A percentile compares a stretch with the other conserved stretches of the same genome.
These are phyloP conservation scores for Ptilorrhoa leucosticta DNA, from an alignment of 2,113 vertebrate species.

Conservation along the genomic window DNA sequence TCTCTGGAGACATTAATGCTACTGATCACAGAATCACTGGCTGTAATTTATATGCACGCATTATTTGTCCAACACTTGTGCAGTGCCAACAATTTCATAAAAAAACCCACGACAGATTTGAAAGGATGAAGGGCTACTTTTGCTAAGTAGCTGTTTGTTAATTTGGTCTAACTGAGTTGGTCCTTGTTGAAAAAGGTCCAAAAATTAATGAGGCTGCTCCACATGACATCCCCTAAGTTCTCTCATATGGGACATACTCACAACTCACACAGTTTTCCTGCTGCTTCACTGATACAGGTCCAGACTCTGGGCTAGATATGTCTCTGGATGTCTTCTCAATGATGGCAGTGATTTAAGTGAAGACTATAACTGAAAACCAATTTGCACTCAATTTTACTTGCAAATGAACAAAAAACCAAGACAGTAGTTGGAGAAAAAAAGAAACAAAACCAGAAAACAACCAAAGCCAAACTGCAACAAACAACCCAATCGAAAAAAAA, in stretches of 20 bases:
- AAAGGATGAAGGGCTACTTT: background rate
- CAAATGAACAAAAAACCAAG: background rate
- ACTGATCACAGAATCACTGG: background rate
- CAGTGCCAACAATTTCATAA: background rate
- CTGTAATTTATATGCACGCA: background rate
- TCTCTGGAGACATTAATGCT: background rate
- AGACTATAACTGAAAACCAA: background rate
- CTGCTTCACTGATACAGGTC: background rate
- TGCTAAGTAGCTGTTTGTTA: background rate
- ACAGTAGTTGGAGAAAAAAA: fast-evolving
- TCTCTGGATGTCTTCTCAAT: background rate
- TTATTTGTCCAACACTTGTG: background rate
- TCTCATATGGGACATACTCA: background rate
- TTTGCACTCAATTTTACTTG: background rate
- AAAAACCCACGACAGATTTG: background rate
- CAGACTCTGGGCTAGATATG: background rate
- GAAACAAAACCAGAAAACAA: background rate
- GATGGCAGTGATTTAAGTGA: background rate
- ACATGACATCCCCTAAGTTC: background rate
- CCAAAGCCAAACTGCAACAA: background rate
- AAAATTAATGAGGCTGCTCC: background rate
- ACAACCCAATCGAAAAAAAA: background rate
- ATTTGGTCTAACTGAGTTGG: background rate
- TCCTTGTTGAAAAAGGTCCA: background rate
- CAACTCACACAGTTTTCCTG: background rate